phyloP scores from a whole-genome alignment of 2,797 vertebrate species.

The Pipistrellus pipistrellus region DNA sequence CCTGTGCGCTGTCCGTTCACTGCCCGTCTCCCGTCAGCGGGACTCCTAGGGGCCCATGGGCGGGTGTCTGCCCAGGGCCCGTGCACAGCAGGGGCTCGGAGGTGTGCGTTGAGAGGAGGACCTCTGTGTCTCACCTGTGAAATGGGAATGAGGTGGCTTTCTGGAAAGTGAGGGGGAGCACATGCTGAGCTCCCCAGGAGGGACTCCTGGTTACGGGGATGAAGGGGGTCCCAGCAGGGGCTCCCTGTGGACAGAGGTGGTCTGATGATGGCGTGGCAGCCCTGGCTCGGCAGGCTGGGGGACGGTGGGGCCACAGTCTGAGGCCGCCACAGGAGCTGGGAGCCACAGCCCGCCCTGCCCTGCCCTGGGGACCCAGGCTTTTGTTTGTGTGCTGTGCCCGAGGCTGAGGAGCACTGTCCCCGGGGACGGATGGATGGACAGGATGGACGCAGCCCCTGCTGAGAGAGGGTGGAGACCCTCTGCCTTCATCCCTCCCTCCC shows the following conservation, averaged over 20 bases:
- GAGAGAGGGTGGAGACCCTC: not conserved
- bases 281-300: not conserved
- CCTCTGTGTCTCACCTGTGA: not conserved
- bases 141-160: not conserved
- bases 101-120: not conserved
- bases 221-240: not conserved
- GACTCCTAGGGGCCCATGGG: not conserved
- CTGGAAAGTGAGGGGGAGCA: not conserved
- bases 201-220: too few relatives aligned
- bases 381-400: not conserved
- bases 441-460: not conserved
- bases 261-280: not conserved
- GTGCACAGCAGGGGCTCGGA: not conserved
- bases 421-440: not conserved
- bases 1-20: too few relatives aligned
- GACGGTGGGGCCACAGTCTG: not conserved
- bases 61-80: not conserved
- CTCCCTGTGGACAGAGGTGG: not conserved
- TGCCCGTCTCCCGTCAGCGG: not conserved
- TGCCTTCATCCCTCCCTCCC: not conserved
- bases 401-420: not conserved
- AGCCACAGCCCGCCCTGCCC: not conserved
- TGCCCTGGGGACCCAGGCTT: not conserved
- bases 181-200: not conserved
- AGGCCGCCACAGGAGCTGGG: not conserved